A percentile compares a stretch with the other conserved stretches of the same genome.
These are phyloP conservation scores for Bombus breviceps DNA, from an alignment of 1,140 invertebrate species.

Conservation along the genomic window DNA sequence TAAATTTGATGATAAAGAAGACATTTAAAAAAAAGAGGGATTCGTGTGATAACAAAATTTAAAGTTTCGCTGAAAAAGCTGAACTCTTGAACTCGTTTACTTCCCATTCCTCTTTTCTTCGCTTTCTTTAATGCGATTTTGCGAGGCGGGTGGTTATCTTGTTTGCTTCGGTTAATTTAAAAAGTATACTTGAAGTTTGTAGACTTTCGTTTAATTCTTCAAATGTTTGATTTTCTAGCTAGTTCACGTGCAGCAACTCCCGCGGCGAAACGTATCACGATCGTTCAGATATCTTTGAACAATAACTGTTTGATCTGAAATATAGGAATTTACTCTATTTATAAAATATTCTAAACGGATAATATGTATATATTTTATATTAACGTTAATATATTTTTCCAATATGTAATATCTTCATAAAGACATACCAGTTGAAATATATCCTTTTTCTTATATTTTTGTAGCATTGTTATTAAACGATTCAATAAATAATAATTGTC, in stretches of 20 bases:
- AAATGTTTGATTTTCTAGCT: conserved; percentile 1
- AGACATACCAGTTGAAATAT: too few relatives aligned
- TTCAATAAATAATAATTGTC: not conserved
- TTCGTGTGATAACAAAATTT: not conserved
- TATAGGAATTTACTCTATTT: not conserved
- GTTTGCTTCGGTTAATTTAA: conserved; percentile 7
- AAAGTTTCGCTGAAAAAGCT: not conserved
- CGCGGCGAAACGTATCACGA: not conserved
- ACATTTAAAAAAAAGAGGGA: not conserved
- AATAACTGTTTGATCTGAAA: not conserved
- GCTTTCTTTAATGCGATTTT: not conserved
- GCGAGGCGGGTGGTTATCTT: not conserved
- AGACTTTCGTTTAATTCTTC: conserved; percentile 18
- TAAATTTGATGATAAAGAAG: not conserved
- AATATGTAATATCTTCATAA: too few relatives aligned
- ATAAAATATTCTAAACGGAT: too few relatives aligned
- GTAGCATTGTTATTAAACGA: too few relatives aligned
- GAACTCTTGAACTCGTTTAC: not conserved
- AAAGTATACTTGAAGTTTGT: conserved; percentile 6
- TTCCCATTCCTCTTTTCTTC: not conserved
- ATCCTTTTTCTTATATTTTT: not conserved
- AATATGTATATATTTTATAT: too few relatives aligned
- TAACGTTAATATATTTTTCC: too few relatives aligned
- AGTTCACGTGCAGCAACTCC: not conserved
- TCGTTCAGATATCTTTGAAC: not conserved